Base-by-base conservation (phyloP, 1,140 invertebrate genomes). In the Euwallacea similis region DNA sequence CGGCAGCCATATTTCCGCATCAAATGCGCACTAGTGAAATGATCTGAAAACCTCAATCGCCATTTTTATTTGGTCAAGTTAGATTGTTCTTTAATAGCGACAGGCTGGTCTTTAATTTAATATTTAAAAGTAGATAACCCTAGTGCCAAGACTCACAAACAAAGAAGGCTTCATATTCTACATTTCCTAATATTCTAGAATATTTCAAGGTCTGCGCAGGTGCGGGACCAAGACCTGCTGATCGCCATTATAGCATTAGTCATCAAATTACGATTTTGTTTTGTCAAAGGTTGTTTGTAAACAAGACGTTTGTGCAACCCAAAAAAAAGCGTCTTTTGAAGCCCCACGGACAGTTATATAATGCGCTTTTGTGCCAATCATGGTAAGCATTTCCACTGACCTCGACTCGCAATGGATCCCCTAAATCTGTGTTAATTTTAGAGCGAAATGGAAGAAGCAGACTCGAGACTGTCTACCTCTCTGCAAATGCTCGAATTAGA, bases 401-500 rank as follows among this genome's bases (percentile, higher is more conserved):
- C 42, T 10, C 58, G 59, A 63, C 64, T 64, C 47, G 54, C 62
- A 53, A 67, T 58, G 41, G 62, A 72, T 46, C 46, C 70, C 46
- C 53, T 46, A 15, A 46, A 42, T 66, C 43, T n/a, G 10, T 59
- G 41, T 71, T 74, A 58, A 67, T 76, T 76, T 66, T 63, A 72
- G 72, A 67, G 44, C 73, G 74, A 75, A 75, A 81, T 81, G 76
- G 77, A 76, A 66, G 74, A 75, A 76, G 75, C 76, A 64, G 79
- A 81, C 66, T 58, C 64, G 46, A 77, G 59, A 63, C 73, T 79
- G 58, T 77, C 70, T 50, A 75, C 15, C 41, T 74, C 63, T 46
- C 66, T 81, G 65, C 65, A 81, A 74, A 80, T 78, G 44, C 73
- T 81, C 41, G 78, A 80, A 71, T 71, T 81, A 56, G 79, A 79